A percentile compares a stretch with the other conserved stretches of the same genome.
Evolutionary conservation across 2,888 invertebrate species (phyloP).

Genomic region (Trimorus sp.): DNA sequence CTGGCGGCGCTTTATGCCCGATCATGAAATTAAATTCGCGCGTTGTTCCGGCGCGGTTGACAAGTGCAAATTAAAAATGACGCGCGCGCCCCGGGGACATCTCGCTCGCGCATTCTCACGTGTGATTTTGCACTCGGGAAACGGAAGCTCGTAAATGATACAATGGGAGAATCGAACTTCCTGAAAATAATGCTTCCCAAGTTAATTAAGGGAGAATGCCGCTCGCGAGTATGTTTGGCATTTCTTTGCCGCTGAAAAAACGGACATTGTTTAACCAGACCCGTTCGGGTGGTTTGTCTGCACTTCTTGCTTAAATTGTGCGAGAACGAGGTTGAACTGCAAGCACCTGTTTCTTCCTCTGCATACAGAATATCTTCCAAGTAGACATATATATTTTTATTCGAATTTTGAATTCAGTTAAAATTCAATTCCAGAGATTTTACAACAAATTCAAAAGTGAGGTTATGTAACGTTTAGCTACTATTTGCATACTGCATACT

Average conservation of each 20-base stretch:
- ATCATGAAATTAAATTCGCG: conserved; percentile 2
- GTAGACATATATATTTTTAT: too few relatives aligned
- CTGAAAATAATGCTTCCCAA: conserved; percentile 55
- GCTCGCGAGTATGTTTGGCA: conserved; percentile 33
- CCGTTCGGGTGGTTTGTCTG: too few relatives aligned
- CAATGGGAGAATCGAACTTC: conserved; percentile 57
- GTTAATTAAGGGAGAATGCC: conserved; percentile 54
- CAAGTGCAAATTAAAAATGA: conserved; percentile 28
- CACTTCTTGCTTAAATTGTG: too few relatives aligned
- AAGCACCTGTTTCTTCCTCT: too few relatives aligned
- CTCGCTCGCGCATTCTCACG: conserved; percentile 39
- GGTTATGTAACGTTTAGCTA: too few relatives aligned
- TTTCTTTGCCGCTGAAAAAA: conserved; percentile 50
- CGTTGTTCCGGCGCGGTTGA: conserved; percentile 16
- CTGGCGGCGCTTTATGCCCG: background rate
- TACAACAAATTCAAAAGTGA: too few relatives aligned
- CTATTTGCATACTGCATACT: too few relatives aligned
- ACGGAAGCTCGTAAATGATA: conserved; percentile 62
- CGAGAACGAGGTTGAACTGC: background rate
- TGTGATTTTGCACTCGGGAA: conserved; percentile 37
- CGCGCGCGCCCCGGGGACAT: conserved; percentile 21
- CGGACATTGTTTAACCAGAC: conserved; percentile 34
- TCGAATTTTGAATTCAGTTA: too few relatives aligned
- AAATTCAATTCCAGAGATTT: too few relatives aligned
- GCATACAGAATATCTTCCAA: too few relatives aligned